phyloP scores from a whole-genome alignment of 2,797 vertebrate genomes.

The Ctenochaetus hawaiiensis region DNA sequence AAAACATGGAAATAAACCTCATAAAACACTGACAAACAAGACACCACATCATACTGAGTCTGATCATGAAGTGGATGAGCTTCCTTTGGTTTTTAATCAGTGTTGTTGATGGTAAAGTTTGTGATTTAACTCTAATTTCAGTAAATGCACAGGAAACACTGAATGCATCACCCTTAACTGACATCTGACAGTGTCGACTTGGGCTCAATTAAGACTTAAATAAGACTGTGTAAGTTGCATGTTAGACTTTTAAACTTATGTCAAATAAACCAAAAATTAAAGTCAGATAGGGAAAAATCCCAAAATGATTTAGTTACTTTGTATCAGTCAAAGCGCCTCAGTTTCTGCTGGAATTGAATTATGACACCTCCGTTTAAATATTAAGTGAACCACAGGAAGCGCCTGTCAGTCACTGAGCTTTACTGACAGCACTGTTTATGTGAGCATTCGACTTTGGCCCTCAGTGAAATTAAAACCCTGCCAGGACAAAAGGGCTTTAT shows the following conservation, averaged over 20 bases:
- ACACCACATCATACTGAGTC: no score
- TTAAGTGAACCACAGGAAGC: conserved; percentile 39
- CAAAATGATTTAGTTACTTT: conserved; percentile 1
- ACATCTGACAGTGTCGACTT: background rate
- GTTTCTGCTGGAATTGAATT: conserved; percentile 23
- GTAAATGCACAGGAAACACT: no score
- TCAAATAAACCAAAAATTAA: background rate
- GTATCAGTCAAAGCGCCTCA: conserved; percentile 27
- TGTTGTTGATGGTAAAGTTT: background rate
- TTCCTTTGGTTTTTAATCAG: background rate
- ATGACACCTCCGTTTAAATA: conserved; percentile 24
- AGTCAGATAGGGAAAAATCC: background rate
- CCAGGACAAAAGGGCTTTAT: conserved; percentile 70
- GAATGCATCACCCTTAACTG: background rate
- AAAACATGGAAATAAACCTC: no score
- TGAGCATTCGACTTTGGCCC: conserved; percentile 45
- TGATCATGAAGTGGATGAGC: no score
- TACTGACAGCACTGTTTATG: conserved; percentile 69
- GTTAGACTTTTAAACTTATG: background rate
- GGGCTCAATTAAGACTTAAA: background rate
- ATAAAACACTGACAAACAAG: no score
- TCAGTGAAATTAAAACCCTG: conserved; percentile 64
- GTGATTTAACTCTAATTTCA: no score
- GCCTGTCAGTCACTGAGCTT: conserved; percentile 60
- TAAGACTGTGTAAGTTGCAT: no score